Evolutionary conservation across 2,888 invertebrate species (phyloP).

Genomic region (Thecocarcelia acutangulata): DNA sequence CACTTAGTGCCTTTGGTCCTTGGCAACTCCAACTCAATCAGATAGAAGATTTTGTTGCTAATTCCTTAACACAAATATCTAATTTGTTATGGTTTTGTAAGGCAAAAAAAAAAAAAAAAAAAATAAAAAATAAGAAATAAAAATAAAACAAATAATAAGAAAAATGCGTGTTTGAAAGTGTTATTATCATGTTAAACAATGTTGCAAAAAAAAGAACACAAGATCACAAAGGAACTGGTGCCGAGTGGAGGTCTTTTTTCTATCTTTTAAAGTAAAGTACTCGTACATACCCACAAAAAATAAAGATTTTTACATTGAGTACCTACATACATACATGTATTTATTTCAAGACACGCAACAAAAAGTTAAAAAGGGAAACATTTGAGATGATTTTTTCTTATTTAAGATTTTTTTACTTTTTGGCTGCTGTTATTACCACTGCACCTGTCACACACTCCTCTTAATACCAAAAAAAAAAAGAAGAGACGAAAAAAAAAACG

Average conservation of each 20-base stretch:
- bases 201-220: conserved; percentile 6
- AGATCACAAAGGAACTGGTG: conserved; percentile 14
- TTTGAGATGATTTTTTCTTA: conserved; percentile 13
- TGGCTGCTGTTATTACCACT: conserved; percentile 60
- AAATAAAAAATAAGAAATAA: too few species aligned
- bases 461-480: conserved; percentile 8
- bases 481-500: background rate
- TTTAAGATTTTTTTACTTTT: conserved; percentile 38
- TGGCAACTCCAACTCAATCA: conserved; percentile 8
- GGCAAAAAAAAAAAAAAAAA: background rate
- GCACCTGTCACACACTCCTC: conserved; percentile 66
- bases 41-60: conserved; percentile 7
- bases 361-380: conserved; percentile 31
- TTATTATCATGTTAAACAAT: conserved; percentile 27
- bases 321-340: too few species aligned
- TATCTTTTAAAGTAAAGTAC: background rate
- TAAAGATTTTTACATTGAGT: conserved; percentile 29
- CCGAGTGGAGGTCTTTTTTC: background rate
- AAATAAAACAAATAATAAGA: background rate
- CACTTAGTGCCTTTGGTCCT: background rate
- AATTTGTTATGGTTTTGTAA: background rate
- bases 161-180: conserved; percentile 33
- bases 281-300: too few species aligned
- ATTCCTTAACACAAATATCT: conserved; percentile 34
- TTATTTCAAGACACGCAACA: conserved; percentile 32